Evolutionary conservation across 2,888 invertebrate genomes (phyloP).

Genomic region (Brachyopa scutellaris): DNA sequence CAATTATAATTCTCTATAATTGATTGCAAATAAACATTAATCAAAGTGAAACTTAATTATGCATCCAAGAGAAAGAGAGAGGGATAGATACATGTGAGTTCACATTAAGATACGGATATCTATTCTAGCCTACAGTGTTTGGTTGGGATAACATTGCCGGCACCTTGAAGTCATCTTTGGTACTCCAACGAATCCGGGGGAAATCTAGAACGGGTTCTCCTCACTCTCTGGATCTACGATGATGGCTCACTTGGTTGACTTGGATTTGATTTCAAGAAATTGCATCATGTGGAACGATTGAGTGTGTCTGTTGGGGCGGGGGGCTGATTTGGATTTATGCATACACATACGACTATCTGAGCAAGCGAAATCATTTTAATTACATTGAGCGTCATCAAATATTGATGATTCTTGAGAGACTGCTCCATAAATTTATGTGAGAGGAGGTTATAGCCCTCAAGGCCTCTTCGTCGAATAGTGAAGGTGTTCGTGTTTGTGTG

Average conservation of each 20-base stretch:
- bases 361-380: constrained; percentile 63
- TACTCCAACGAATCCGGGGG: constrained; percentile 44
- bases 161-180: constrained; percentile 65
- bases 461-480: constrained; percentile 10
- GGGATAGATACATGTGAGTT: background rate
- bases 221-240: constrained; percentile 29
- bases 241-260: constrained; percentile 63
- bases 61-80: constrained; percentile 20
- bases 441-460: constrained; percentile 8
- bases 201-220: constrained; percentile 67
- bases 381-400: constrained; percentile 69
- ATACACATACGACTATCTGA: too few relatives aligned
- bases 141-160: constrained; percentile 27
- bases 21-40: constrained; percentile 71
- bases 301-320: background rate
- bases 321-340: constrained; percentile 67
- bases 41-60: constrained; percentile 72
- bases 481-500: constrained; percentile 11
- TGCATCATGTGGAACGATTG: constrained; percentile 70
- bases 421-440: constrained; percentile 3
- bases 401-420: constrained; percentile 58
- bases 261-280: constrained; percentile 67
- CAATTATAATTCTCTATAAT: constrained; percentile 67
- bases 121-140: constrained; percentile 39
- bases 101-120: background rate